Conservation (phyloP, 1,140 invertebrate species). For the Drosophila virilis region DNA sequence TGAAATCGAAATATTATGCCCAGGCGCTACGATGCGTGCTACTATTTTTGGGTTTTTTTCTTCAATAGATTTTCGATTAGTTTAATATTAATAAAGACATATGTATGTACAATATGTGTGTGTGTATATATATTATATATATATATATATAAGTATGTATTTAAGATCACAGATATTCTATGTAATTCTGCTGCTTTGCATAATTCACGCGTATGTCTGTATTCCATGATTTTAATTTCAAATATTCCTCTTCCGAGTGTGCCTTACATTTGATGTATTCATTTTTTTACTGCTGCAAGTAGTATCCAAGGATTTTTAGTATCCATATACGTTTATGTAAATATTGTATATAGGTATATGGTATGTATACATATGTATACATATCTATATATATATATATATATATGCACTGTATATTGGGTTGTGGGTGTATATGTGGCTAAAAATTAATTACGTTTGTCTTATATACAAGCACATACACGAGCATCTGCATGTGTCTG, state of each 20-base stretch:
- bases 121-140: conserved; percentile 58
- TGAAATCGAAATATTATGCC: not conserved
- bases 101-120: conserved; percentile 12
- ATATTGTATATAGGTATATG: conserved; percentile 25
- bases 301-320: not conserved
- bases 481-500: conserved; percentile 1
- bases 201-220: conserved; percentile 54
- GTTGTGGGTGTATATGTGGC: conserved; percentile 43
- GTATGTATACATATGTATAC: conserved; percentile 13
- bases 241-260: conserved; percentile 9
- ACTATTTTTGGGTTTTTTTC: not conserved
- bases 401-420: conserved; percentile 33
- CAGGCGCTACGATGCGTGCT: not conserved
- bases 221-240: conserved; percentile 48
- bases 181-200: conserved; percentile 74
- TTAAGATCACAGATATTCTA: conserved; percentile 85
- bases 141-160: conserved; percentile 54
- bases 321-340: conserved; percentile 25
- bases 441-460: conserved; percentile 40
- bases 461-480: conserved; percentile 31
- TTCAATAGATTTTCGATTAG: not conserved
- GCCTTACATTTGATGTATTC: conserved; percentile 38
- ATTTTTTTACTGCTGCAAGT: conserved; percentile 2
- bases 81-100: not conserved
- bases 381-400: conserved; percentile 24